A percentile compares a stretch with the other conserved stretches of the same genome.
These are phyloP conservation scores for Eulithis prunata DNA, from an alignment of 2,888 invertebrate genomes.

Conservation along the genomic window DNA sequence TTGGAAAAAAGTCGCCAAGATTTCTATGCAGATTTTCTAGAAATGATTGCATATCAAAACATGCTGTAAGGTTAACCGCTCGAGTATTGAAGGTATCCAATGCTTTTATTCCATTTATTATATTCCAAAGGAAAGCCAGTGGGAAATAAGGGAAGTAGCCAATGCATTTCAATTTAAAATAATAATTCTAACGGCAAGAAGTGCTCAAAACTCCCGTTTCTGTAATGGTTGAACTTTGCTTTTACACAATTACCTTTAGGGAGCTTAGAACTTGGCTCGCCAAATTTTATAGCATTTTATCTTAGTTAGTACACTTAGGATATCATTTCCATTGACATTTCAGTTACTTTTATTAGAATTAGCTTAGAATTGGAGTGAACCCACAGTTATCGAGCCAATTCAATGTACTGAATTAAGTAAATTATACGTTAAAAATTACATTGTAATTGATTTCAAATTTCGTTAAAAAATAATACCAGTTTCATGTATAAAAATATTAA, in stretches of 20 bases:
- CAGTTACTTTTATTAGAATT: no score
- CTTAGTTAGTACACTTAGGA: neutral
- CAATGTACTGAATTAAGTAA: no score
- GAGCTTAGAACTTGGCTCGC: conserved; percentile 1
- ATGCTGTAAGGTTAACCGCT: conserved; percentile 1
- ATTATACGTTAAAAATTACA: no score
- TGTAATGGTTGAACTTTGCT: conserved; percentile 22
- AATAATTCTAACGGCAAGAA: conserved; percentile 14
- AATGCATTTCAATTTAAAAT: conserved; percentile 19
- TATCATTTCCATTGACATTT: neutral
- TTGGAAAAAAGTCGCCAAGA: no score
- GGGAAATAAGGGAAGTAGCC: conserved; percentile 11
- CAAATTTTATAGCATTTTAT: neutral
- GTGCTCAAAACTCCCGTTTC: conserved; percentile 13
- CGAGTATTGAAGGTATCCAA: conserved; percentile 16
- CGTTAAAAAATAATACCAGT: no score
- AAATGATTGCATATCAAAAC: no score
- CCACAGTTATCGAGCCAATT: no score
- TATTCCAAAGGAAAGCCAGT: conserved; percentile 12
- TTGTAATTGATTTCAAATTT: no score
- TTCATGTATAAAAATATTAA: no score
- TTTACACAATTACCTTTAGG: conserved; percentile 14
- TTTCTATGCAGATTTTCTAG: no score
- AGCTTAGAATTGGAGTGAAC: no score
- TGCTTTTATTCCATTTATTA: conserved; percentile 28